Evolutionary conservation across 1,140 invertebrate species (phyloP).

Genomic region (Saccostrea echinata): DNA sequence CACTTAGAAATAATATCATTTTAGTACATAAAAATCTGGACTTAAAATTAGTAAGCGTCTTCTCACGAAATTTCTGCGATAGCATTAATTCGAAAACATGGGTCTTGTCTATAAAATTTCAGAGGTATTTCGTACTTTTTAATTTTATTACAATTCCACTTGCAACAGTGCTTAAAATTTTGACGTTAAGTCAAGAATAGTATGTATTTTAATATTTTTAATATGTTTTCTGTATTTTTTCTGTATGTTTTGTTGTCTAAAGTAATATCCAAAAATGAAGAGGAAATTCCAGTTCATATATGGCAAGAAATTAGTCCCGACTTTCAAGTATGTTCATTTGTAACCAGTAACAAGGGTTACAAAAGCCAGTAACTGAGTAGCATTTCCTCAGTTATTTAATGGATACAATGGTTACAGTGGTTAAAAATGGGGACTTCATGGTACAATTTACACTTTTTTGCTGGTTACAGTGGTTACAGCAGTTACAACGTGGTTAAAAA

Average conservation of each 20-base stretch:
- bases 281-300: not conserved
- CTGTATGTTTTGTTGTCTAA: not conserved
- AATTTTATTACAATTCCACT: not conserved
- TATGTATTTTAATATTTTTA: not conserved
- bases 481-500: no score
- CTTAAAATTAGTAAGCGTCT: not conserved
- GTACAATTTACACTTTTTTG: no score
- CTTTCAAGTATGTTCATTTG: no score
- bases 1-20: not conserved
- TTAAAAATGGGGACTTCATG: no score
- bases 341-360: no score
- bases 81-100: not conserved
- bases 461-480: no score
- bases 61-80: not conserved
- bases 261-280: not conserved
- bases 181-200: not conserved
- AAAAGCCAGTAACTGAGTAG: no score
- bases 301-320: no score
- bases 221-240: not conserved
- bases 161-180: not conserved
- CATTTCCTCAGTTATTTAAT: no score
- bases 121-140: not conserved
- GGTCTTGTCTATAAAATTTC: not conserved
- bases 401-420: no score
- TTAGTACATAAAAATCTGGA: not conserved